Evolutionary conservation across 2,113 vertebrate species (phyloP).

Genomic region (Melospiza melodia): DNA sequence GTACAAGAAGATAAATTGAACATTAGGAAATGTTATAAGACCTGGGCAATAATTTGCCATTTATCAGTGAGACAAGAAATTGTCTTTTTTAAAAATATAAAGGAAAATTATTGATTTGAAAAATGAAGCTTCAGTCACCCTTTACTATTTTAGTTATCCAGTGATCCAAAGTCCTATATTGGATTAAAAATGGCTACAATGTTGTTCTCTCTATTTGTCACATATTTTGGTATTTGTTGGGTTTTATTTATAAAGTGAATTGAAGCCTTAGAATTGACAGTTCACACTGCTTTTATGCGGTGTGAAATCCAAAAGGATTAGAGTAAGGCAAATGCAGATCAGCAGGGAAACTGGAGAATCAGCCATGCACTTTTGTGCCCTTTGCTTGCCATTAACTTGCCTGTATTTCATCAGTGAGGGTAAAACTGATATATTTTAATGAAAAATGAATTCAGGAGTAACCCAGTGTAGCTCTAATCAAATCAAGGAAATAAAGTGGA

Average conservation of each 20-base stretch:
- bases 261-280: not conserved
- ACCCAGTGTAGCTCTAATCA: not conserved
- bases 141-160: not conserved
- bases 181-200: conserved; percentile 25
- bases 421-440: not conserved
- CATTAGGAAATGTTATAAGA: not conserved
- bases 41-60: not conserved
- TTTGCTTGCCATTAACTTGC: not conserved
- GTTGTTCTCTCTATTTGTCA: not conserved
- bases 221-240: not conserved
- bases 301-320: not conserved
- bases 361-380: not conserved
- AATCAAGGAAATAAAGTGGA: not conserved
- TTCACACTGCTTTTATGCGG: not conserved
- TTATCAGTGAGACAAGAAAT: conserved; percentile 12
- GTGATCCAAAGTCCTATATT: not conserved
- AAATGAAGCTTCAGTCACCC: conserved; percentile 8
- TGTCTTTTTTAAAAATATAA: conserved; percentile 1
- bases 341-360: not conserved
- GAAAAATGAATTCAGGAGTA: not conserved
- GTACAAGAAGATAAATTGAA: conserved; percentile 44
- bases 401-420: not conserved
- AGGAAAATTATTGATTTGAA: conserved; percentile 25
- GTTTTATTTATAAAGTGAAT: not conserved
- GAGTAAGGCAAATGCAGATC: not conserved